A percentile compares a stretch with the other conserved stretches of the same genome.
Evolutionary conservation across 2,888 invertebrate species (phyloP).

Genomic region (Leucophora obtusa): DNA sequence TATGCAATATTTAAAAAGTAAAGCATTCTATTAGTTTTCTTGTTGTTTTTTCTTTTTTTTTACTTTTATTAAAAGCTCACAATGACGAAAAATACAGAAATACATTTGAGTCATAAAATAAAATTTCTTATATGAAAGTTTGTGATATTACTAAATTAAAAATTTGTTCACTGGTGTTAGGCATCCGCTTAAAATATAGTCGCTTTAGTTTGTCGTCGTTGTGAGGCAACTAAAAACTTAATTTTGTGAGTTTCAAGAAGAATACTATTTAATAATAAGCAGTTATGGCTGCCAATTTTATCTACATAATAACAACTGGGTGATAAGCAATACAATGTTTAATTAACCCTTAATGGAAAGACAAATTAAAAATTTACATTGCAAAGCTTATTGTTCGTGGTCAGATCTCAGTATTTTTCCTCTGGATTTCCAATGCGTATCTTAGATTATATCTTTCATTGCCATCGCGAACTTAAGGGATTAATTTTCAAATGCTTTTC

Average conservation of each 20-base stretch:
- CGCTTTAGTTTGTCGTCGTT: constrained; percentile 35
- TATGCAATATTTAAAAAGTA: not conserved
- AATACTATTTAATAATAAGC: constrained; percentile 2
- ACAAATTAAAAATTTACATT: too few relatives aligned
- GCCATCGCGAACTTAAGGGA: not conserved
- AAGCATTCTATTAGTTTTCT: not conserved
- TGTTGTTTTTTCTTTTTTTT: not conserved
- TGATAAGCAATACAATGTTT: not conserved
- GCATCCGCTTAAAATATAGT: constrained; percentile 1
- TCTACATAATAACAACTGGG: not conserved
- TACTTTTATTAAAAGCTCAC: not conserved
- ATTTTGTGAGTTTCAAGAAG: constrained; percentile 10
- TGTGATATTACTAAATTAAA: not conserved
- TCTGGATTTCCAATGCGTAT: too few relatives aligned
- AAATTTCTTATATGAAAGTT: constrained; percentile 36
- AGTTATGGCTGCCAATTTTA: constrained; percentile 23
- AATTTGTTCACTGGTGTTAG: not conserved
- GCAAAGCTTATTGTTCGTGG: too few relatives aligned
- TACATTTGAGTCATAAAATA: constrained; percentile 17
- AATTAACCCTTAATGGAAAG: constrained; percentile 2
- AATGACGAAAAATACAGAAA: not conserved
- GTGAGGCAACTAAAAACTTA: not conserved
- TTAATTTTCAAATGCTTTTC: not conserved
- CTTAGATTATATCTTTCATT: too few relatives aligned
- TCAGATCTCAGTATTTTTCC: too few relatives aligned